Evolutionary conservation across 1,140 invertebrate species (phyloP).

Genomic region (Drosophila leontia): DNA sequence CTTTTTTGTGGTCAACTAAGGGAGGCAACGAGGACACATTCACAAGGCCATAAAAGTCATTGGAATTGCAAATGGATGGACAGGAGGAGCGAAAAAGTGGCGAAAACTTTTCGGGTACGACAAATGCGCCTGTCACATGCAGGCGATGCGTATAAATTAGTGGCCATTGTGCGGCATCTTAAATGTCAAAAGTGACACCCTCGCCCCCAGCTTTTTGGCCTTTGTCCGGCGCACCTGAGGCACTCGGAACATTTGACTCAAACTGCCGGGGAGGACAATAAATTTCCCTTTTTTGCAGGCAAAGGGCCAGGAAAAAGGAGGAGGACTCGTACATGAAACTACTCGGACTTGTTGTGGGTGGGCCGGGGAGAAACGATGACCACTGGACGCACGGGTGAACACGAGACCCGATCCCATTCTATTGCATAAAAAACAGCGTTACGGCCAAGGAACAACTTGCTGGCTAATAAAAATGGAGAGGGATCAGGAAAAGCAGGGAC

Average conservation of each 20-base stretch:
- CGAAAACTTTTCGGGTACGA: constrained; percentile 51
- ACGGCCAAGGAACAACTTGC: constrained; percentile 72
- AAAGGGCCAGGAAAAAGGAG: constrained; percentile 34
- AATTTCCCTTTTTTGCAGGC: constrained; percentile 69
- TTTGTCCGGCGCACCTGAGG: constrained; percentile 67
- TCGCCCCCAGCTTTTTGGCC: constrained; percentile 44
- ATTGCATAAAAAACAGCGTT: constrained; percentile 65
- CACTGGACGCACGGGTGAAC: constrained; percentile 75
- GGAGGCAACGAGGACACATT: constrained; percentile 2
- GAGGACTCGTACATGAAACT: constrained; percentile 33
- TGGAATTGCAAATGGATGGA: constrained; percentile 78
- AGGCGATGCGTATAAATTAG: constrained; percentile 80
- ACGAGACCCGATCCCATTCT: constrained; percentile 25
- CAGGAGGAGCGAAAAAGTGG: constrained; percentile 26
- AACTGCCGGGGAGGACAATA: constrained; percentile 69
- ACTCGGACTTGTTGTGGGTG: constrained; percentile 22
- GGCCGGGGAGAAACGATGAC: constrained; percentile 72
- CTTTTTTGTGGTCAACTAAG: constrained; percentile 12
- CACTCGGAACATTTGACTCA: constrained; percentile 67
- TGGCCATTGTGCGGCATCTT: constrained; percentile 80
- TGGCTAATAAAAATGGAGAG: constrained; percentile 62
- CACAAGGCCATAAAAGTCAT: constrained; percentile 65
- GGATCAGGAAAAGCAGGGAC: constrained; percentile 27
- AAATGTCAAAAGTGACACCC: constrained; percentile 82
- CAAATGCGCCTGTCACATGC: constrained; percentile 78